Percentiles rank a stretch among this genome's conserved stretches.
Evolutionary conservation across 2,888 invertebrate genomes (phyloP).

Genomic region (Galeruca laticollis): DNA sequence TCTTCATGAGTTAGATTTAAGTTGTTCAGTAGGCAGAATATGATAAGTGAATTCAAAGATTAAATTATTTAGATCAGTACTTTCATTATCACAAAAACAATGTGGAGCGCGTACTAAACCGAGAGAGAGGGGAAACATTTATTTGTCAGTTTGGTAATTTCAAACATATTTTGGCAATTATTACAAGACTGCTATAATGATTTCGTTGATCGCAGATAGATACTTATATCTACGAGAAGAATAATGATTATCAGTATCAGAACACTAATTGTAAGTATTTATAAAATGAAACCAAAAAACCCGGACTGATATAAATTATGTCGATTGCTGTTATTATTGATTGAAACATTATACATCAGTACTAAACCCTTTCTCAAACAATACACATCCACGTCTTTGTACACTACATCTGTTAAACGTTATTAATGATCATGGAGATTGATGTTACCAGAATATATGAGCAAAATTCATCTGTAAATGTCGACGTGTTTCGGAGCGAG

Average conservation of each 20-base stretch:
- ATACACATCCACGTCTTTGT: slow-evolving; percentile 1
- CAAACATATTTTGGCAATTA: too few species aligned
- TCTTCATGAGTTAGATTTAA: too few species aligned
- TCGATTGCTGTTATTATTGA: not conserved
- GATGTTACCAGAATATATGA: slow-evolving; percentile 39
- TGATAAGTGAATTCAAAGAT: too few species aligned
- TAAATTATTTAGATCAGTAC: too few species aligned
- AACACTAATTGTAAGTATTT: not conserved
- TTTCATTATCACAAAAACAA: too few species aligned
- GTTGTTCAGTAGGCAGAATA: too few species aligned
- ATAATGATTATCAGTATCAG: not conserved
- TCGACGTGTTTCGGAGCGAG: slow-evolving; percentile 29
- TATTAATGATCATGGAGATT: slow-evolving; percentile 44
- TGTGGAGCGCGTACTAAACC: too few species aligned
- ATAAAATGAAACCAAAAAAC: not conserved
- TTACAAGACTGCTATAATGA: too few species aligned
- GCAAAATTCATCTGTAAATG: slow-evolving; percentile 35
- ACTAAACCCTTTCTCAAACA: not conserved
- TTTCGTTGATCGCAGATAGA: not conserved
- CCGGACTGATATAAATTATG: not conserved
- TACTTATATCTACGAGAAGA: not conserved
- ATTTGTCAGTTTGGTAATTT: too few species aligned
- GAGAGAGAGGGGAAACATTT: too few species aligned
- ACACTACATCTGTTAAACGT: slow-evolving; percentile 37
- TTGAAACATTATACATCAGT: not conserved